phyloP scores from a whole-genome alignment of 2,113 vertebrate species.

The Crotophaga sulcirostris region DNA sequence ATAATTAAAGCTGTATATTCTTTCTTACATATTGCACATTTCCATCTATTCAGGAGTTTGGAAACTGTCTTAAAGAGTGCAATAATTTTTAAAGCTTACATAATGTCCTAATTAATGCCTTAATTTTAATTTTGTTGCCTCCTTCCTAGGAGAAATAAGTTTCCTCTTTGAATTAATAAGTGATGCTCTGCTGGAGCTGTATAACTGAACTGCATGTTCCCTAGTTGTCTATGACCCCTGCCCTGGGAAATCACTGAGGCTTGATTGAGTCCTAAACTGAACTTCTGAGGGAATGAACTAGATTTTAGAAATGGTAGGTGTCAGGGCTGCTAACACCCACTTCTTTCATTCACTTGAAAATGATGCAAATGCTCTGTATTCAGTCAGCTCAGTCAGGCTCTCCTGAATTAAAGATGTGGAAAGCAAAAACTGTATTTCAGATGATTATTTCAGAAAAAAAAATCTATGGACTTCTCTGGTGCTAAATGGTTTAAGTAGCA shows the following conservation, averaged over 20 bases:
- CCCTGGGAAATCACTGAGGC: neutral
- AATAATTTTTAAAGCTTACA: neutral
- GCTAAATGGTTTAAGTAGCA: neutral
- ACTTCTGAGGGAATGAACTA: neutral
- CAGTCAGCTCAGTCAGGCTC: neutral
- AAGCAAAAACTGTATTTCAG: neutral
- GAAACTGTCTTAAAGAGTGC: neutral
- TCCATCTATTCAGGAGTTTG: neutral
- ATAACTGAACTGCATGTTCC: neutral
- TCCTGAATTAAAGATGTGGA: neutral
- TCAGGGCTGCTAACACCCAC: neutral
- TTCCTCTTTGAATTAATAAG: neutral
- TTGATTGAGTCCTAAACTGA: neutral
- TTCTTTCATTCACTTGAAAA: neutral
- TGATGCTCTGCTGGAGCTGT: neutral
- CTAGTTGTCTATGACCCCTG: neutral
- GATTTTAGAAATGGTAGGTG: neutral
- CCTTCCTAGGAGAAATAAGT: neutral
- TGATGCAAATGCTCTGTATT: neutral
- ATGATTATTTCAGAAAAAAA: neutral
- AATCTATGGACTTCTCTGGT: neutral
- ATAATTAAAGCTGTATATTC: neutral
- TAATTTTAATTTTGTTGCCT: neutral
- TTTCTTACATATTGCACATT: neutral
- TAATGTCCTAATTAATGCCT: neutral